Evolutionary conservation across 2,888 invertebrate species (phyloP).

Genomic region (Melanostoma mellinum): DNA sequence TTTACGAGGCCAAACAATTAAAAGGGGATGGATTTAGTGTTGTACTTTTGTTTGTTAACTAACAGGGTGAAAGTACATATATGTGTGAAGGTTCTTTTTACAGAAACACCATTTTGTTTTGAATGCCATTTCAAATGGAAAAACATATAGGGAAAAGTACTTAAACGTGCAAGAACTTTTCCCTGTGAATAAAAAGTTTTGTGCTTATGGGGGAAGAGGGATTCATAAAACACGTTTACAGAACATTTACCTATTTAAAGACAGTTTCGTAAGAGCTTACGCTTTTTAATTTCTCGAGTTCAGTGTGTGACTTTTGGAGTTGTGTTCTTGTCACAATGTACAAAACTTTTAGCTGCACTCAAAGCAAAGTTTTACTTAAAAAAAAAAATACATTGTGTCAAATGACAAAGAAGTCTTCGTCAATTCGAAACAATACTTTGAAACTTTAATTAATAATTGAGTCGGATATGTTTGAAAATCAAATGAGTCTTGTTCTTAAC

Average conservation of each 20-base stretch:
- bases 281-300: slow-evolving; percentile 26
- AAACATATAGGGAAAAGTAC: slow-evolving; percentile 1
- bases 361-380: too few relatives aligned
- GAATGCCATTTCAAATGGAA: slow-evolving; percentile 38
- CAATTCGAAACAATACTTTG: too few relatives aligned
- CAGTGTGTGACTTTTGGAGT: slow-evolving; percentile 4
- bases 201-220: neutral
- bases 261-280: slow-evolving; percentile 16
- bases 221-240: slow-evolving; percentile 1
- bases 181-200: slow-evolving; percentile 15
- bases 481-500: too few relatives aligned
- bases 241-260: neutral
- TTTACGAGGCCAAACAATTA: too few relatives aligned
- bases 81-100: slow-evolving; percentile 35
- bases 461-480: too few relatives aligned
- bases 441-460: too few relatives aligned
- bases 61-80: neutral
- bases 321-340: too few relatives aligned
- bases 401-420: too few relatives aligned
- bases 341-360: too few relatives aligned
- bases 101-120: slow-evolving; percentile 53
- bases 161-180: slow-evolving; percentile 1
- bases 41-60: neutral
- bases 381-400: too few relatives aligned
- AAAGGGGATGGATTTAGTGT: too few relatives aligned